phyloP scores from a whole-genome alignment of 2,797 vertebrate genomes.

The Rhynchonycteris naso region DNA sequence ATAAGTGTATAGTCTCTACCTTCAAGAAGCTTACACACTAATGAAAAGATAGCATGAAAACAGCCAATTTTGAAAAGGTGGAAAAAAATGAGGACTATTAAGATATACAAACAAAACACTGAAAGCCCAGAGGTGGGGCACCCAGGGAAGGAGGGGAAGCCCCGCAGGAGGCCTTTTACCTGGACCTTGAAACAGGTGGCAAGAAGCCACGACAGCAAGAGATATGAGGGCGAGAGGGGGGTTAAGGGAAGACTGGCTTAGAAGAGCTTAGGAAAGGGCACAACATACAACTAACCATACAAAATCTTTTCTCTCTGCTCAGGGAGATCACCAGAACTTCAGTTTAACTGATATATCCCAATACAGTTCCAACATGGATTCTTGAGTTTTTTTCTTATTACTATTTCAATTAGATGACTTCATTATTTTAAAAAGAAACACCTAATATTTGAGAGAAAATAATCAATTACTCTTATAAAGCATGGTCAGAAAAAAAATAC shows the following conservation, averaged over 20 bases:
- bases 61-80: not conserved
- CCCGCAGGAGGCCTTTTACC: not conserved
- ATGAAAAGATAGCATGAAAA: not conserved
- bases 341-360: slow-evolving; percentile 15
- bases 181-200: not conserved
- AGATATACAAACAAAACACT: not conserved
- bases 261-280: not conserved
- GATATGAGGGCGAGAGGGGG: not conserved
- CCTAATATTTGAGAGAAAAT: slow-evolving; percentile 12
- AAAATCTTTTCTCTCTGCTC: not conserved
- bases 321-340: not conserved
- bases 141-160: not conserved
- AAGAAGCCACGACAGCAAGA: not conserved
- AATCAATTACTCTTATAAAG: slow-evolving; percentile 19
- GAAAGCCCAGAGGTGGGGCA: not conserved
- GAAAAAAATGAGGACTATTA: not conserved
- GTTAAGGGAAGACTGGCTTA: not conserved
- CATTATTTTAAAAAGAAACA: not conserved
- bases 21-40: not conserved
- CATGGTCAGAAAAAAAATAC: not conserved
- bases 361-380: not conserved
- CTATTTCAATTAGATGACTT: slow-evolving; percentile 10
- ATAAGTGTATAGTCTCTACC: not conserved
- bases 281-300: not conserved
- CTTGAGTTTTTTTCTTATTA: not conserved